Percentiles rank a stretch among this genome's conserved stretches.
These are phyloP conservation scores for Hydra vulgaris DNA, from an alignment of 30 jellyfish, hydroid and myxozoan genomes.

Conservation along the genomic window DNA sequence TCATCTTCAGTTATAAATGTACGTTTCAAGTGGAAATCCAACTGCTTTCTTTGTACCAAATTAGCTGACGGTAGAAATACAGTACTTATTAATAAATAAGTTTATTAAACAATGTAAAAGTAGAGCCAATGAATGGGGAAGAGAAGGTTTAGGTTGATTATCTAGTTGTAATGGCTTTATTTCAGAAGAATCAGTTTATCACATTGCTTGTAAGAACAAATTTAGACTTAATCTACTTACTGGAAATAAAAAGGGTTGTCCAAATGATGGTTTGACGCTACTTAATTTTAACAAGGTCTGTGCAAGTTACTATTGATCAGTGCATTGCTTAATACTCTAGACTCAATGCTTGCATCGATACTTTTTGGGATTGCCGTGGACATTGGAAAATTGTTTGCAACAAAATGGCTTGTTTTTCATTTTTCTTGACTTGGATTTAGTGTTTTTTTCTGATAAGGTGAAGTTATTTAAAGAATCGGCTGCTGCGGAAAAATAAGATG, in stretches of 20 bases:
- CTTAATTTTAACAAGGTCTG: background rate
- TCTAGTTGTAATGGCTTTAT: conserved; percentile 12
- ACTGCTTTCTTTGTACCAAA: conserved; percentile 15
- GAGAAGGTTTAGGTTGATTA: conserved; percentile 10
- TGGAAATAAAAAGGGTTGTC: conserved; percentile 11
- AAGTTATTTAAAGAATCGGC: no score
- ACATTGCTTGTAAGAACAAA: conserved; percentile 12
- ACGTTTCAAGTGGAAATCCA: conserved; percentile 12
- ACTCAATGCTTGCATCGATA: no score
- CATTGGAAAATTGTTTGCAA: no score
- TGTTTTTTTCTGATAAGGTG: background rate
- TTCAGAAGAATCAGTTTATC: conserved; percentile 37
- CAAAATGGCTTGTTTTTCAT: no score
- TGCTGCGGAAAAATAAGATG: no score
- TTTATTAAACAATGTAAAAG: conserved; percentile 7
- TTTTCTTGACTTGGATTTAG: background rate
- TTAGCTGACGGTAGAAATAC: background rate
- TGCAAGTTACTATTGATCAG: no score
- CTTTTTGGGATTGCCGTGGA: no score
- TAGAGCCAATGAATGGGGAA: conserved; percentile 38
- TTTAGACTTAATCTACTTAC: background rate
- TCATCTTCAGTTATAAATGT: conserved; percentile 14
- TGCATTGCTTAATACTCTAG: no score
- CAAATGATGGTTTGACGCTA: conserved; percentile 9
- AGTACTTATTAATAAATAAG: background rate